phyloP scores from a whole-genome alignment of 2,113 vertebrate species.

The Neogobius melanostomus region DNA sequence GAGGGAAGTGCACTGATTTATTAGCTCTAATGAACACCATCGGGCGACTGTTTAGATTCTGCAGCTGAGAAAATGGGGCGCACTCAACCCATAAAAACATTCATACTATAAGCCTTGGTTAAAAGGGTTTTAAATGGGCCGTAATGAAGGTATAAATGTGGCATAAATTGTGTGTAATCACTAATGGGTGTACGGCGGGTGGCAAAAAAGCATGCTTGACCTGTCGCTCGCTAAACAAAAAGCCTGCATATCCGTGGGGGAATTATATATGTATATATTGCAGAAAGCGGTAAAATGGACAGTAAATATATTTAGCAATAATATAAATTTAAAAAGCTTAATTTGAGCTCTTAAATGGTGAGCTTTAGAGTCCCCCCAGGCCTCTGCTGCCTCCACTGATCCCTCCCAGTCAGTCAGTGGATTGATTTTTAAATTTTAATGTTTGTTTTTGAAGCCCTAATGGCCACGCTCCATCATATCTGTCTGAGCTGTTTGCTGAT shows the following conservation, averaged over 20 bases:
- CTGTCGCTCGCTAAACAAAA: background rate
- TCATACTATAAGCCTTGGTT: background rate
- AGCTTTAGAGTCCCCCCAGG: too few relatives aligned
- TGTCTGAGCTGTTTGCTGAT: too few relatives aligned
- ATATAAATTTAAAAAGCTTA: background rate
- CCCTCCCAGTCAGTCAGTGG: too few relatives aligned
- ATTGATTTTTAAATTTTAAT: too few relatives aligned
- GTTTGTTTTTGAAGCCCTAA: too few relatives aligned
- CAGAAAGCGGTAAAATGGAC: background rate
- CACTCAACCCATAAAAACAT: background rate
- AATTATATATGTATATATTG: background rate
- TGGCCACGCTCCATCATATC: too few relatives aligned
- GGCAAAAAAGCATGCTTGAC: background rate
- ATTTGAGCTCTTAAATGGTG: too few relatives aligned
- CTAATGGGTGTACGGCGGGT: background rate
- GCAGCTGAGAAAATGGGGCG: background rate
- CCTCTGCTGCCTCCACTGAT: too few relatives aligned
- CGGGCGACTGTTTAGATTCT: background rate
- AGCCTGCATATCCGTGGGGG: background rate
- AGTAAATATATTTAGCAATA: background rate
- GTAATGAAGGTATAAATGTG: background rate
- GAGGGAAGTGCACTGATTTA: background rate
- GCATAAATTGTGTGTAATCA: background rate
- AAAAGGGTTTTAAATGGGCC: background rate
- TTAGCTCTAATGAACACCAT: slow-evolving; percentile 5